phyloP scores from a whole-genome alignment of 2,888 invertebrate genomes.

The Eugnorisma glareosa region DNA sequence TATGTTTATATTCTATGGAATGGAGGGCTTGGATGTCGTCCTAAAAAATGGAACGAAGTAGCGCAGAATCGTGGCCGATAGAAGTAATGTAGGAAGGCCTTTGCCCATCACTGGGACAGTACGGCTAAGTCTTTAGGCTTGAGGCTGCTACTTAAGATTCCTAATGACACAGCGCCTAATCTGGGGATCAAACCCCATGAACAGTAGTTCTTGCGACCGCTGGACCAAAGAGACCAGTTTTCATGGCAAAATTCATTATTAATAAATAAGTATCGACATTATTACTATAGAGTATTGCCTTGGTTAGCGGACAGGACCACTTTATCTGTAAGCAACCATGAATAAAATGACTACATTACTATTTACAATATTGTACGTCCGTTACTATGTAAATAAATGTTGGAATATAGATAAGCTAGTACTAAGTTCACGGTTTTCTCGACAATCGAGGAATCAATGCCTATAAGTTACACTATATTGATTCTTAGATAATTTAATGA shows the following conservation, averaged over 20 bases:
- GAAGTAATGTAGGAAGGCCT: background rate
- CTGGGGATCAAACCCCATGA: background rate
- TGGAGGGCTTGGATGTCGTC: background rate
- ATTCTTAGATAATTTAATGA: background rate
- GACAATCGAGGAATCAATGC: background rate
- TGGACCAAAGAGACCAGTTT: background rate
- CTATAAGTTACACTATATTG: background rate
- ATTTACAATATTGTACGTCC: constrained; percentile 16
- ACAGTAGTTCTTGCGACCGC: background rate
- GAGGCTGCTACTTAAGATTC: background rate
- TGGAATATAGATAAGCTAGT: constrained; percentile 11
- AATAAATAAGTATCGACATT: constrained; percentile 16
- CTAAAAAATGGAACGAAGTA: background rate
- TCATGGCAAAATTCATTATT: constrained; percentile 13
- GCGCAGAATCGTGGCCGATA: background rate
- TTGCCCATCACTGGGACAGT: background rate
- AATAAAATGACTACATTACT: constrained; percentile 45
- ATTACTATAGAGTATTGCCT: constrained; percentile 41
- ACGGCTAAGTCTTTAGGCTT: background rate
- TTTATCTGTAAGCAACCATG: constrained; percentile 56
- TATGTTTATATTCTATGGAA: background rate
- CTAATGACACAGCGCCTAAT: background rate
- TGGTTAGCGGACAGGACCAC: constrained; percentile 43
- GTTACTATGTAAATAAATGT: constrained; percentile 31
- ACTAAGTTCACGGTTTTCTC: constrained; percentile 7